Evolutionary conservation across 2,797 vertebrate genomes (phyloP).

Genomic region (Cossypha dichroa): DNA sequence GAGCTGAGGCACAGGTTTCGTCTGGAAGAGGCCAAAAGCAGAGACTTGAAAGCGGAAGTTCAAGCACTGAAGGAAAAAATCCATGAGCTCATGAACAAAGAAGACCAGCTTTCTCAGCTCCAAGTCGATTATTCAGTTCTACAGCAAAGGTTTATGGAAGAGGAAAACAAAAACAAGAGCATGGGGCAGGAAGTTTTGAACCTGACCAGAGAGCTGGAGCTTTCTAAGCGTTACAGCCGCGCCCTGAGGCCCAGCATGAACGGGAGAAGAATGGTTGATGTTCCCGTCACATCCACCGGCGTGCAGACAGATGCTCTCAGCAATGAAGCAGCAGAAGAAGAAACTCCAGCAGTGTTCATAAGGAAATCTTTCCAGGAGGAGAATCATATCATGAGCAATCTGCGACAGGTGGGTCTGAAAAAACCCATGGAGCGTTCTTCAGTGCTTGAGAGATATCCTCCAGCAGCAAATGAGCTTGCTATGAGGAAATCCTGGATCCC

Average conservation of each 20-base stretch:
- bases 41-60: constrained; percentile 88
- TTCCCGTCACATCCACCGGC: constrained; percentile 86
- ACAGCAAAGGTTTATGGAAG: constrained; percentile 87
- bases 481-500: constrained; percentile 89
- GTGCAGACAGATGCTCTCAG: constrained; percentile 87
- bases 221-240: constrained; percentile 88
- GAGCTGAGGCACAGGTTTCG: constrained; percentile 87
- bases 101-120: constrained; percentile 94
- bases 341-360: constrained; percentile 92
- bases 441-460: constrained; percentile 90
- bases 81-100: constrained; percentile 96
- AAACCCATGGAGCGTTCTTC: constrained; percentile 81
- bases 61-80: constrained; percentile 97
- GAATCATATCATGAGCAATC: constrained; percentile 94
- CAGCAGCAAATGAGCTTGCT: constrained; percentile 83
- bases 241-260: constrained; percentile 88
- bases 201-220: constrained; percentile 88
- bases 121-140: constrained; percentile 89
- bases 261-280: constrained; percentile 87
- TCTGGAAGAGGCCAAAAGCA: constrained; percentile 86
- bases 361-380: constrained; percentile 93
- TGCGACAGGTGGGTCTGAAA: constrained; percentile 87
- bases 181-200: constrained; percentile 85
- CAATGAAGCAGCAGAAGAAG: constrained; percentile 82
- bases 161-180: constrained; percentile 86